A percentile compares a stretch with the other conserved stretches of the same genome.
Evolutionary conservation across 1,140 invertebrate genomes (phyloP).

Genomic region (Hermetia illucens): DNA sequence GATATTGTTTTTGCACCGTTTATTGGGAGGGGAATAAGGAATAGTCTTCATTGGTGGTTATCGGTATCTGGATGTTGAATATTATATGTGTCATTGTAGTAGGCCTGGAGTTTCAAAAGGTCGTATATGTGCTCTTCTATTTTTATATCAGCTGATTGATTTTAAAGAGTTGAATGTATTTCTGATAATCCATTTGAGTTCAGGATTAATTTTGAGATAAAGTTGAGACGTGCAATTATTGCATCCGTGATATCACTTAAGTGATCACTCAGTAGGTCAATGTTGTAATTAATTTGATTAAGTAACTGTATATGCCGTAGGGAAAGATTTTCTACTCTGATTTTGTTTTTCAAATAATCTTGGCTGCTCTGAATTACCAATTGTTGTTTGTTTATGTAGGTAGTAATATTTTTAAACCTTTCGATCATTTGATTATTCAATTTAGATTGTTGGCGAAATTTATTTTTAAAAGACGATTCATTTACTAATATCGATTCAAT

Average conservation of each 20-base stretch:
- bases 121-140: constrained; percentile 1
- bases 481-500: not conserved
- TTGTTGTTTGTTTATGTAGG: constrained; percentile 3
- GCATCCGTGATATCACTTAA: no score
- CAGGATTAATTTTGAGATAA: no score
- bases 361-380: no score
- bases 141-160: not conserved
- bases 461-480: no score
- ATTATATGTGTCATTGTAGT: constrained; percentile 6
- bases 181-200: not conserved
- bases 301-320: no score
- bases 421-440: no score
- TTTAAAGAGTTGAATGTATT: not conserved
- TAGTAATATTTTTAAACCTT: constrained; percentile 3
- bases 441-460: no score
- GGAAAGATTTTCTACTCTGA: no score
- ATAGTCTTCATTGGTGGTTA: not conserved
- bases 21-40: not conserved
- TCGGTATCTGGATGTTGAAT: constrained; percentile 3
- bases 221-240: no score
- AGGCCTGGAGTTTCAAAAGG: constrained; percentile 2
- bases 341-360: no score
- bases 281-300: no score
- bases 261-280: no score
- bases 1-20: not conserved